A percentile compares a stretch with the other conserved stretches of the same genome.
These are phyloP conservation scores for Smutsia temminckii DNA, from an alignment of 2,797 vertebrate species.

Conservation along the genomic window DNA sequence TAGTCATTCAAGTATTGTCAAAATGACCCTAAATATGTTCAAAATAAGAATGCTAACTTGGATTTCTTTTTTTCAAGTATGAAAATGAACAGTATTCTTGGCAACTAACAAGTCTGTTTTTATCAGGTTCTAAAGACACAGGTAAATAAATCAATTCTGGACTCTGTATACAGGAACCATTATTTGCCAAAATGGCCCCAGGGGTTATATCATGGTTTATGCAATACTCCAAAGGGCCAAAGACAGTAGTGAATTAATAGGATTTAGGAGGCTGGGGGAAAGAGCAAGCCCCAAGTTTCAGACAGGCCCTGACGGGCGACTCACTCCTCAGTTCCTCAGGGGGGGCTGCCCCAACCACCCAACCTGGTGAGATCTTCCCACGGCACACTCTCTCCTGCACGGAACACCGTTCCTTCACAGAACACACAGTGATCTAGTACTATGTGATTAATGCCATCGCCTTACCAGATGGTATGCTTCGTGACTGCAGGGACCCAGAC, in stretches of 20 bases:
- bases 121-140: constrained; percentile 42
- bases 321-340: neutral
- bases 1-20: neutral
- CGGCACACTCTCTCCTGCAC: neutral
- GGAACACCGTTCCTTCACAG: neutral
- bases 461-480: neutral
- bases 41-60: constrained; percentile 15
- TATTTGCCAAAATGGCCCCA: constrained; percentile 66
- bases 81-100: constrained; percentile 26
- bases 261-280: neutral
- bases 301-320: neutral
- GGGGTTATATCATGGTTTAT: constrained; percentile 51
- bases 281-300: neutral
- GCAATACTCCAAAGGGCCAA: constrained; percentile 71
- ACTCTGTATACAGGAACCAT: constrained; percentile 63
- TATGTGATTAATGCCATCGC: neutral
- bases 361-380: neutral
- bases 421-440: neutral
- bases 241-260: constrained; percentile 48
- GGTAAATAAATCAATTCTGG: constrained; percentile 76
- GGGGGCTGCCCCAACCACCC: neutral
- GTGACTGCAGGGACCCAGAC: neutral
- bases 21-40: neutral
- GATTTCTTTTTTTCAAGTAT: neutral
- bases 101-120: constrained; percentile 59